These are phyloP conservation scores for Lasiommata megera DNA, from an alignment of 2,888 invertebrate genomes.

Conservation along the genomic window DNA sequence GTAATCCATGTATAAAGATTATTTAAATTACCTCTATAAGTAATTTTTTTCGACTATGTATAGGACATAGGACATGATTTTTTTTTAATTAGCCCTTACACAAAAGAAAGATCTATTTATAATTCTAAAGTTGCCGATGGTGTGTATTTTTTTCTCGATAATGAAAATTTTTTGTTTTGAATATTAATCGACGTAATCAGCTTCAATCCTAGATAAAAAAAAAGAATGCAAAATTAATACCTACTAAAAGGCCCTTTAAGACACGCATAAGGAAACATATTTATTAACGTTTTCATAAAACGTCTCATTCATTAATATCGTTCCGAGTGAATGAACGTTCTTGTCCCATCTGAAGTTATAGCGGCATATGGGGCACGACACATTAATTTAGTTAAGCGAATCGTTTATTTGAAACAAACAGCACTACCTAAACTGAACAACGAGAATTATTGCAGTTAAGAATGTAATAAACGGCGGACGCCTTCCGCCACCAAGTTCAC, in stretches of 20 bases:
- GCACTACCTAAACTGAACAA: slow-evolving; percentile 6
- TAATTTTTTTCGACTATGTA: no score
- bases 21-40: no score
- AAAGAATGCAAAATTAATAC: no score
- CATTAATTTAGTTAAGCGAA: slow-evolving; percentile 10
- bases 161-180: no score
- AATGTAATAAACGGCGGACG: slow-evolving; percentile 1
- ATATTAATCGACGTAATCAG: neutral
- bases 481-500: neutral
- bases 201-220: no score
- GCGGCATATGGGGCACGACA: slow-evolving; percentile 1
- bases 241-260: neutral
- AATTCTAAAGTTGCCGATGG: no score
- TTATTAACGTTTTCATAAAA: neutral
- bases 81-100: no score
- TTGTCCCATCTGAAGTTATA: slow-evolving; percentile 6
- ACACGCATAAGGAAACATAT: neutral
- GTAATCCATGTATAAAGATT: no score
- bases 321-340: neutral
- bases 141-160: no score
- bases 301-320: neutral
- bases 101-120: no score
- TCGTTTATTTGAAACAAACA: slow-evolving; percentile 16
- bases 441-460: slow-evolving; percentile 4
- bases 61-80: no score